Evolutionary conservation across 2,888 invertebrate species (phyloP).

Genomic region (Melieria omissa): DNA sequence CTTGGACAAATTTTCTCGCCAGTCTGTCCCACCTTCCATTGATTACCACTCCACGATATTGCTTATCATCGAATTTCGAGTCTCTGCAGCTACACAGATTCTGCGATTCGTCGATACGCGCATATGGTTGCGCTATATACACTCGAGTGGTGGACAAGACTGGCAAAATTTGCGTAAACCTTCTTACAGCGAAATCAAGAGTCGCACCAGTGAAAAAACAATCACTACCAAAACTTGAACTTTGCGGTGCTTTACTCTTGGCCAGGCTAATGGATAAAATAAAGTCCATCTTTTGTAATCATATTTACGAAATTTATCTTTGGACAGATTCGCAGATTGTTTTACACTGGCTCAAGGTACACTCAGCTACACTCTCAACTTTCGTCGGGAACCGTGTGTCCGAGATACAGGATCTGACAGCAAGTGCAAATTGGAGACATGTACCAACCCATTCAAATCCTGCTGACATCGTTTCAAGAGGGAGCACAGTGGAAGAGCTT

Average conservation of each 20-base stretch:
- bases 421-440: conserved; percentile 34
- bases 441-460: conserved; percentile 39
- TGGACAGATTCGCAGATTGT: conserved; percentile 45
- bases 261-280: conserved; percentile 18
- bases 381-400: conserved; percentile 42
- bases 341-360: conserved; percentile 39
- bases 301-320: conserved; percentile 5
- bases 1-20: not conserved
- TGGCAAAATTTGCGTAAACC: too few species aligned
- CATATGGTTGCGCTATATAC: conserved; percentile 25
- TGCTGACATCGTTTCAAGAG: conserved; percentile 39
- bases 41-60: conserved; percentile 9
- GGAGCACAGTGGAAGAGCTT: conserved; percentile 33
- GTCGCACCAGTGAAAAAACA: conserved; percentile 27
- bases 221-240: conserved; percentile 24
- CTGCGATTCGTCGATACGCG: conserved; percentile 23
- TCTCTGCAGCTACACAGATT: conserved; percentile 27
- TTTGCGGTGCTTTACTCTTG: conserved; percentile 26
- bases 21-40: not conserved
- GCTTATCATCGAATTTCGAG: not conserved
- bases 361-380: conserved; percentile 39
- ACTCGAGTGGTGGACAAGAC: conserved; percentile 1
- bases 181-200: conserved; percentile 26
- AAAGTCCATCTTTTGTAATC: conserved; percentile 9
- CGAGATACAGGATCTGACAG: conserved; percentile 38